Evolutionary conservation across 2,888 invertebrate genomes (phyloP).

Genomic region (Maniola hyperantus): DNA sequence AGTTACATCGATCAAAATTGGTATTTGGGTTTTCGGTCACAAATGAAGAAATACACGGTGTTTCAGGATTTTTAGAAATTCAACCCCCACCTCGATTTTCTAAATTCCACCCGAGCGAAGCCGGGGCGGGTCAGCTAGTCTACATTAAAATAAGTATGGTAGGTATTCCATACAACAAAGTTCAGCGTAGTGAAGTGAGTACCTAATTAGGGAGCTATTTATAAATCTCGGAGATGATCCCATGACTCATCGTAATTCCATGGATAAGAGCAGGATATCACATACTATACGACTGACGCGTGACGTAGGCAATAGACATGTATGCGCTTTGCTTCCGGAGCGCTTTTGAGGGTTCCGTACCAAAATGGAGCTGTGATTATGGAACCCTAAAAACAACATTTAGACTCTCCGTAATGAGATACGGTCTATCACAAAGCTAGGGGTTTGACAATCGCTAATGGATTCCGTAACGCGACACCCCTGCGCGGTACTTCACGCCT

Average conservation of each 20-base stretch:
- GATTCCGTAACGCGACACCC: slow-evolving; percentile 23
- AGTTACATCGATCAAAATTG: too few relatives aligned
- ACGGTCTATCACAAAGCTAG: background rate
- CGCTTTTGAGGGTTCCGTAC: background rate
- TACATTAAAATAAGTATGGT: too few relatives aligned
- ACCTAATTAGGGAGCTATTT: slow-evolving; percentile 7
- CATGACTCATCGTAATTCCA: slow-evolving; percentile 4
- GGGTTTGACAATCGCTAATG: slow-evolving; percentile 23
- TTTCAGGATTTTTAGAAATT: too few relatives aligned
- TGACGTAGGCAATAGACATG: background rate
- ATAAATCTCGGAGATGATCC: slow-evolving; percentile 16
- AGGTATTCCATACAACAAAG: background rate
- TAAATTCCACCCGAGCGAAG: too few relatives aligned
- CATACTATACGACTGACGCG: slow-evolving; percentile 20
- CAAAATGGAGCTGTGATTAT: too few relatives aligned
- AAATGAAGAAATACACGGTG: too few relatives aligned
- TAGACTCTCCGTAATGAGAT: background rate
- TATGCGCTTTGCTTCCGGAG: slow-evolving; percentile 3
- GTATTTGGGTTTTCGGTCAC: too few relatives aligned
- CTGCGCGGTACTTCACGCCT: slow-evolving; percentile 12
- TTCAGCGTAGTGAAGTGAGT: background rate
- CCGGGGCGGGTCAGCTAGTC: too few relatives aligned
- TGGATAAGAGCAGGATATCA: slow-evolving; percentile 15
- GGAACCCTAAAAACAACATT: background rate
- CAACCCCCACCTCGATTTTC: too few relatives aligned